Percentiles rank a stretch among this genome's conserved stretches.
Conservation (phyloP, 2,797 vertebrate genomes). For the Scomberomorus guttatus region DNA sequence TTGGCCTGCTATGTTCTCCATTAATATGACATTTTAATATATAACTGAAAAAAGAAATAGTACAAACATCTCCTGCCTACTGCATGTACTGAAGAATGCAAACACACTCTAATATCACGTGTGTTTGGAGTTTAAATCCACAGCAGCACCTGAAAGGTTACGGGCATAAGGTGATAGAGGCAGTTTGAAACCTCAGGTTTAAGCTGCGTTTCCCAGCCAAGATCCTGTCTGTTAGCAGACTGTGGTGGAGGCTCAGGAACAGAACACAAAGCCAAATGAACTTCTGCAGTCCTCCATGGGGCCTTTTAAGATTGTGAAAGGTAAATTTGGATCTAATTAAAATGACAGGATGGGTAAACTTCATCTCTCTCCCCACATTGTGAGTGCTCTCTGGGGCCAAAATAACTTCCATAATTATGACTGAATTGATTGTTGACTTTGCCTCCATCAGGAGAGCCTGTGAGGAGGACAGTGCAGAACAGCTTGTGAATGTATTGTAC, state of each 20-base stretch:
- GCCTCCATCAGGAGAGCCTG: conserved; percentile 20
- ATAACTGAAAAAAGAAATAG: background rate
- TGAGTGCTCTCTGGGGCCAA: conserved; percentile 46
- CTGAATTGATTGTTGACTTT: conserved; percentile 52
- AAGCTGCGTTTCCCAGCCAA: conserved; percentile 20
- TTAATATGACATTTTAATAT: background rate
- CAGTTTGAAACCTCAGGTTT: conserved; percentile 2
- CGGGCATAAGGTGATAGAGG: background rate
- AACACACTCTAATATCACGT: background rate
- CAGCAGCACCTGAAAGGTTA: conserved; percentile 1
- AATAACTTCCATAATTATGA: conserved; percentile 69
- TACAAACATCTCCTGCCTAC: background rate
- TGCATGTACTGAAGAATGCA: background rate
- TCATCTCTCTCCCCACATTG: conserved; percentile 24
- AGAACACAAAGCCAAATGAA: conserved; percentile 71
- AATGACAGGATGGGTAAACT: conserved; percentile 70
- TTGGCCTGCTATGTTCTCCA: background rate
- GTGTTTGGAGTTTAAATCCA: conserved; percentile 1
- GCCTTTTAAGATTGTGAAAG: conserved; percentile 69
- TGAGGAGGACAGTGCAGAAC: conserved; percentile 12
- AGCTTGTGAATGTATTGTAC: conserved; percentile 30
- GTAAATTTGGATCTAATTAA: conserved; percentile 78
- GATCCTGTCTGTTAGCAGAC: conserved; percentile 28
- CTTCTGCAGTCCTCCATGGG: conserved; percentile 67
- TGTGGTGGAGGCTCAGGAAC: conserved; percentile 40